These are phyloP conservation scores for Parasteatoda lunata DNA, from an alignment of 2,888 invertebrate species.

Conservation along the genomic window DNA sequence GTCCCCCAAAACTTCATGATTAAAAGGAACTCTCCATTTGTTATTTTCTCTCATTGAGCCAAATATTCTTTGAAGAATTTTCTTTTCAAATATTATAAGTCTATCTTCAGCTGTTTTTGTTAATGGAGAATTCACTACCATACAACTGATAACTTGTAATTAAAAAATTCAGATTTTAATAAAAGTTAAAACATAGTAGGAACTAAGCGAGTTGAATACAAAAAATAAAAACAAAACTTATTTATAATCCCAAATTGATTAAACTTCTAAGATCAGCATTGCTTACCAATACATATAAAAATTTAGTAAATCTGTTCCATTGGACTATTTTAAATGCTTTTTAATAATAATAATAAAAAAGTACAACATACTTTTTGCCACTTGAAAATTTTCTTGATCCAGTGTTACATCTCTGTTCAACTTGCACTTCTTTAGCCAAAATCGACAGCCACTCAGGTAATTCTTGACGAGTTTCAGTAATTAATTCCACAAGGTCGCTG, in stretches of 20 bases:
- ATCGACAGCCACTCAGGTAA: conserved; percentile 89
- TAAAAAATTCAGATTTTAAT: too few species aligned
- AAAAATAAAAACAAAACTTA: too few species aligned
- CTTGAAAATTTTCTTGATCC: conserved; percentile 51
- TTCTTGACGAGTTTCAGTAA: conserved; percentile 97
- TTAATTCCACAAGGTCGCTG: conserved; percentile 90
- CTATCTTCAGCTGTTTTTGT: too few species aligned
- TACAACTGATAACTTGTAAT: too few species aligned
- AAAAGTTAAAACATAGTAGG: too few species aligned
- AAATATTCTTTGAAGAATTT: too few species aligned
- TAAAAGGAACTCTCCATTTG: too few species aligned
- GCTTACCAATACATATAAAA: not conserved
- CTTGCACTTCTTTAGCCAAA: conserved; percentile 80
- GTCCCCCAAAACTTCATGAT: too few species aligned
- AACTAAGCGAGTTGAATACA: too few species aligned
- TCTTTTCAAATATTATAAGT: too few species aligned
- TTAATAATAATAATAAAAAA: not conserved
- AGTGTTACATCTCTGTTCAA: conserved; percentile 69
- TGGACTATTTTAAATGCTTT: not conserved
- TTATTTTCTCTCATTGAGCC: too few species aligned
- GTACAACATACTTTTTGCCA: conserved; percentile 63
- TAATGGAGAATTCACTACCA: too few species aligned
- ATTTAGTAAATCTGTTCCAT: not conserved
- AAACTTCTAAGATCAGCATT: not conserved
- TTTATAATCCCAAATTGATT: not conserved